These are phyloP conservation scores for Eclectus roratus DNA, from an alignment of 2,113 vertebrate species.

Conservation along the genomic window DNA sequence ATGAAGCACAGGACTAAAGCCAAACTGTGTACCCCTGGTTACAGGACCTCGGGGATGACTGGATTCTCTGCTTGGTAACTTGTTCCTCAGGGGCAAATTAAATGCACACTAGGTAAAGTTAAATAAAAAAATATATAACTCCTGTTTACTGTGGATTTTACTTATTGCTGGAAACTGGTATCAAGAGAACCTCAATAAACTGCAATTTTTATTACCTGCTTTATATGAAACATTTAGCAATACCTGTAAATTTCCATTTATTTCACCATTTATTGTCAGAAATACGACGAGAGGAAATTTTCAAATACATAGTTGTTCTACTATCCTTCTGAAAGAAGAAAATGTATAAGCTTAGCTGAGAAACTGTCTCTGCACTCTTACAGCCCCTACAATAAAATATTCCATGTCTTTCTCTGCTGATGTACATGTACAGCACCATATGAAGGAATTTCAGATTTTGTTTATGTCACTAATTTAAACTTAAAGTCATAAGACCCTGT, in stretches of 20 bases:
- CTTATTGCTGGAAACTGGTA: constrained; percentile 32
- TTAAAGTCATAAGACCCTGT: constrained; percentile 52
- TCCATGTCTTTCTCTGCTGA: constrained; percentile 30
- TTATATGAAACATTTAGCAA: constrained; percentile 33
- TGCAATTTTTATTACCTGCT: constrained; percentile 9
- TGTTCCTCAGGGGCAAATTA: constrained; percentile 2
- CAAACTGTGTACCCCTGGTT: constrained; percentile 38
- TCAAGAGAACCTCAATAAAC: not conserved
- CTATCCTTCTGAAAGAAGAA: constrained; percentile 37
- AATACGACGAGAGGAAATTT: not conserved
- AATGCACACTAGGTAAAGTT: constrained; percentile 18
- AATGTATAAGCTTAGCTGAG: constrained; percentile 23
- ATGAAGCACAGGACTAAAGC: constrained; percentile 29
- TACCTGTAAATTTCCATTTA: constrained; percentile 31
- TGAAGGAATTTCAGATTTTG: constrained; percentile 63
- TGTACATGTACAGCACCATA: constrained; percentile 42
- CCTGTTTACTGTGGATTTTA: not conserved
- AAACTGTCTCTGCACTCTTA: not conserved
- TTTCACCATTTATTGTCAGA: not conserved
- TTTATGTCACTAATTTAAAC: constrained; percentile 73
- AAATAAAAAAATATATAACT: constrained; percentile 43
- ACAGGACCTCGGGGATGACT: constrained; percentile 20
- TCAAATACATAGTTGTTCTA: not conserved
- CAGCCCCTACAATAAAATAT: constrained; percentile 20
- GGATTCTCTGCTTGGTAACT: constrained; percentile 44